Percentiles rank a stretch among this genome's conserved stretches.
These are phyloP conservation scores for Anhinga rufa DNA, from an alignment of 2,113 vertebrate species.

Conservation along the genomic window DNA sequence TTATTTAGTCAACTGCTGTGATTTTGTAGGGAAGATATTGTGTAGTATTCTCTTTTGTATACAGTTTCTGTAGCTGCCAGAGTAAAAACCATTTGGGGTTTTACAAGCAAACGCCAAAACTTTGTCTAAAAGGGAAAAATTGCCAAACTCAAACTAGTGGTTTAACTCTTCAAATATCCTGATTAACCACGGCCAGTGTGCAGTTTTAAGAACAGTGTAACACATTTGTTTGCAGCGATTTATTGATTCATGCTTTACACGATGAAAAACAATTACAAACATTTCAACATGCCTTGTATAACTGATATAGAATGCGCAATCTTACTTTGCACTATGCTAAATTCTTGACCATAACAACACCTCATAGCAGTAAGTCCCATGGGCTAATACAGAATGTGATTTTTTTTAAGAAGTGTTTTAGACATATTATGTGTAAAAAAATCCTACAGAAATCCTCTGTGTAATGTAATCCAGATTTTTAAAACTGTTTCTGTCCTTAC, in stretches of 20 bases:
- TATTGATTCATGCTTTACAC: not conserved
- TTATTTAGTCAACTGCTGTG: not conserved
- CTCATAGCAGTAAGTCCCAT: not conserved
- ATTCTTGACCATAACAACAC: not conserved
- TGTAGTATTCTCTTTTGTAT: not conserved
- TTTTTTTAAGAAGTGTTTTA: not conserved
- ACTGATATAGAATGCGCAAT: not conserved
- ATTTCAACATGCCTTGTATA: not conserved
- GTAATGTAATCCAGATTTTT: not conserved
- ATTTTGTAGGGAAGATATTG: not conserved
- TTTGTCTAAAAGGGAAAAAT: not conserved
- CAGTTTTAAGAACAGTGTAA: not conserved
- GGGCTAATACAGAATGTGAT: not conserved
- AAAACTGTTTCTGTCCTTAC: not conserved
- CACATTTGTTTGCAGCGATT: not conserved
- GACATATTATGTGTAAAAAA: not conserved
- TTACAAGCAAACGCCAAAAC: not conserved
- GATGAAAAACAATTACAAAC: not conserved
- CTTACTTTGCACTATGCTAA: not conserved
- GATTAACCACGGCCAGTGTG: not conserved
- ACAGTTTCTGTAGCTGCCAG: not conserved
- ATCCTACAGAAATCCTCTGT: not conserved
- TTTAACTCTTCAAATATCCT: not conserved
- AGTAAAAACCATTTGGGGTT: not conserved
- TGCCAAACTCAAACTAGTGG: not conserved